Evolutionary conservation across 1,140 invertebrate genomes (phyloP).

Genomic region (Papilio machaon): DNA sequence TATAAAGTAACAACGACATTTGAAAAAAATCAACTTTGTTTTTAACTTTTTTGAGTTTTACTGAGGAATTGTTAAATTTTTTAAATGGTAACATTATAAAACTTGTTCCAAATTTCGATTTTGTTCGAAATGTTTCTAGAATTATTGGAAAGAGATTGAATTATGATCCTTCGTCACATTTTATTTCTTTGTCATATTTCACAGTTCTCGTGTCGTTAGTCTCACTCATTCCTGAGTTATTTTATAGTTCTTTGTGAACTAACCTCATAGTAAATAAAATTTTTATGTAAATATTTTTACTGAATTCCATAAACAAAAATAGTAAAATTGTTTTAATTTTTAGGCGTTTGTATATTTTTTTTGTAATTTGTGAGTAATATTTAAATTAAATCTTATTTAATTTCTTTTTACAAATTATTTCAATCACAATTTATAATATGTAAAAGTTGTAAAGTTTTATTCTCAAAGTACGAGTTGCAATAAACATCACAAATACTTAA

Average conservation of each 20-base stretch:
- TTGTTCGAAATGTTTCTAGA: too few species aligned
- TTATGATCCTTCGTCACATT: neutral
- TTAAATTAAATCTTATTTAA: neutral
- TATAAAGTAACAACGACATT: neutral
- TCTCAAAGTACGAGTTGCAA: neutral
- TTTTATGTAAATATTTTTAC: slow-evolving; percentile 2
- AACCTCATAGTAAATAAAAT: neutral
- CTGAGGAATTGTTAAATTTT: neutral
- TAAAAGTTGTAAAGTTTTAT: neutral
- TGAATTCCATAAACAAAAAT: neutral
- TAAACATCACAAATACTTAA: slow-evolving; percentile 2
- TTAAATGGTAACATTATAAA: neutral
- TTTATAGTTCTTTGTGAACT: too few species aligned
- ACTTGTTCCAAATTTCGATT: neutral
- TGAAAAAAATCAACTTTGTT: too few species aligned
- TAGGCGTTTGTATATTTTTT: slow-evolving; percentile 4
- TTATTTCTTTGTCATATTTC: neutral
- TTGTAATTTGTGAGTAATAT: neutral
- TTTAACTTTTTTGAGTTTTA: neutral
- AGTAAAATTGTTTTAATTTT: neutral
- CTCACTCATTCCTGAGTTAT: neutral
- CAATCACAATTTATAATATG: neutral
- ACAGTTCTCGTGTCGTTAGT: neutral
- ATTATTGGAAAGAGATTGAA: too few species aligned
- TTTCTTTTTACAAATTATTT: neutral